A percentile compares a stretch with the other conserved stretches of the same genome.
Conservation (phyloP, 1,140 invertebrate species). For the Magallana ariakensis region DNA sequence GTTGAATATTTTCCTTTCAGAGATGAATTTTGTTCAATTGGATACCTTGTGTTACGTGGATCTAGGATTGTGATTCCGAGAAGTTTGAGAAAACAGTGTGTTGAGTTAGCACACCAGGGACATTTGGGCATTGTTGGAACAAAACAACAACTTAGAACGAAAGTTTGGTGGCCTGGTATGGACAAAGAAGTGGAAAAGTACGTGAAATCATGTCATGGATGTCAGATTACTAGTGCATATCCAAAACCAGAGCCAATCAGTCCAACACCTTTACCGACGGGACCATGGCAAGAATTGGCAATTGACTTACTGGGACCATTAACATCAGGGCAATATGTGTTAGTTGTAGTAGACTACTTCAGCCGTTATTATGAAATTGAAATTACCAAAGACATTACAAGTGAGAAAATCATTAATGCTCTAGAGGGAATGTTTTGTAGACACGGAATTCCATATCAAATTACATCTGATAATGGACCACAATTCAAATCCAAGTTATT, state of each 20-base stretch:
- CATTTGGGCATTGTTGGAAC: conserved; percentile 59
- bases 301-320: conserved; percentile 60
- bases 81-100: conserved; percentile 29
- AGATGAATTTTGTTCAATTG: conserved; percentile 51
- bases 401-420: conserved; percentile 36
- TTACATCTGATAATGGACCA: conserved; percentile 58
- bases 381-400: conserved; percentile 53
- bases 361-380: conserved; percentile 58
- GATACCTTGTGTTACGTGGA: conserved; percentile 55
- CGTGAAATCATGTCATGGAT: conserved; percentile 57
- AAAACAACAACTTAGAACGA: conserved; percentile 54
- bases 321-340: conserved; percentile 57
- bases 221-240: conserved; percentile 55
- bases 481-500: conserved; percentile 55
- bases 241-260: conserved; percentile 53
- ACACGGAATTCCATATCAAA: conserved; percentile 54
- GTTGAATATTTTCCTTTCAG: conserved; percentile 41
- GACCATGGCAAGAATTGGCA: conserved; percentile 61
- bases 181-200: conserved; percentile 51
- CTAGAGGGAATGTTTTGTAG: conserved; percentile 53
- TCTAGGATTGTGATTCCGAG: conserved; percentile 51
- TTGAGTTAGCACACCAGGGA: conserved; percentile 54
- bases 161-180: conserved; percentile 45
- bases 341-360: conserved; percentile 60
- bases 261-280: conserved; percentile 48